phyloP scores from a whole-genome alignment of 2,113 vertebrate genomes.

The Myotis yumanensis region DNA sequence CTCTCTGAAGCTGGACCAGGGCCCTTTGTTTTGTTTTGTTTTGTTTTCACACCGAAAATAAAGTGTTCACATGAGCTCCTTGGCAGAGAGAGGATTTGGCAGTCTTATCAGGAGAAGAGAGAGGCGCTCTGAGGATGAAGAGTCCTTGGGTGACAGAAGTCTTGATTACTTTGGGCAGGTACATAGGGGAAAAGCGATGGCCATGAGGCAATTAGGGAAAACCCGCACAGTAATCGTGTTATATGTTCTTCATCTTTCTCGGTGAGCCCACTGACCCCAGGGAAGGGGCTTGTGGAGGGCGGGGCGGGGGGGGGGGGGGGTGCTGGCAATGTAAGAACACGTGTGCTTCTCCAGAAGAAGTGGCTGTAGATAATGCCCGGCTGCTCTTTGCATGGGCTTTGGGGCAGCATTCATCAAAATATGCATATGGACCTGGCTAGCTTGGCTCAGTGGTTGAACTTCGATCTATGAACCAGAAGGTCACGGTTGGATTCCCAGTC shows the following conservation, averaged over 20 bases:
- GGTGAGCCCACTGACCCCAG: conserved; percentile 72
- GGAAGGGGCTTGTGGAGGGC: conserved; percentile 34
- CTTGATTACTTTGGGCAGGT: conserved; percentile 87
- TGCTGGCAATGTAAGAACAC: not conserved
- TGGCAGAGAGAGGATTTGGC: conserved; percentile 85
- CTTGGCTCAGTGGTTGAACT: too few species aligned
- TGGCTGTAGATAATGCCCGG: not conserved
- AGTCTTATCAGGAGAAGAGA: conserved; percentile 86
- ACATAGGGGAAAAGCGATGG: conserved; percentile 80
- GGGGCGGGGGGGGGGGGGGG: not conserved
- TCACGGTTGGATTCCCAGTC: too few species aligned
- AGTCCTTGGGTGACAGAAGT: conserved; percentile 85
- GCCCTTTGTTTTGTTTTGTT: conserved; percentile 41
- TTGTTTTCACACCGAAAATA: conserved; percentile 84
- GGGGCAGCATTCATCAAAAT: not conserved
- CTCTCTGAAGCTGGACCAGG: conserved; percentile 74
- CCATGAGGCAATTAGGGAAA: conserved; percentile 83
- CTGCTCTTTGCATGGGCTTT: conserved; percentile 25
- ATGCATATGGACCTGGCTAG: not conserved
- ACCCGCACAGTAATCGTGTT: conserved; percentile 78
- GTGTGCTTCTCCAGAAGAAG: not conserved
- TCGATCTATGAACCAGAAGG: too few species aligned
- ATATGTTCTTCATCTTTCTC: conserved; percentile 74
- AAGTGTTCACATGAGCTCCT: conserved; percentile 85
- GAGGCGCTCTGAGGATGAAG: conserved; percentile 86